Base-by-base conservation (phyloP, 2,113 vertebrate species). In the Aplodontia rufa region DNA sequence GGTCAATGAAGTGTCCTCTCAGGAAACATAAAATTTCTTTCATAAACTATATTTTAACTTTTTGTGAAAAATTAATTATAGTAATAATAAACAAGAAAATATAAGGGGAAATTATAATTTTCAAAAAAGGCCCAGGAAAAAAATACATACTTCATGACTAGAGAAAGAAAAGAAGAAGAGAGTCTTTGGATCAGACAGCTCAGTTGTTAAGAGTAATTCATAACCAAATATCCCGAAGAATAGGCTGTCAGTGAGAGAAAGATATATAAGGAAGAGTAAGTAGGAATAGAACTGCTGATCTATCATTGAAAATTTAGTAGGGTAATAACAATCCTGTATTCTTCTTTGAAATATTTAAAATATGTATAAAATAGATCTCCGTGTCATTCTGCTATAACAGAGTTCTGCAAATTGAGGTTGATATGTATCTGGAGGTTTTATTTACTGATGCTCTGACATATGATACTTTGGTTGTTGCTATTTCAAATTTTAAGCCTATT, bases 151-250 rank as follows among this genome's bases (percentile, higher is more conserved):
- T 96, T 98, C 94, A 79, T 96, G 83, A 96, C 83, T 51, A 94
- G 28, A 66, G 87, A 98, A 95, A 37, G 90, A 91, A 98, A 83
- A 62, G 96, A 91, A 97, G 96, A 97, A 96, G 88, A 98, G 88
- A 35, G 69, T 88, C 75, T 98, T 97, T 93, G 75, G 76, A 97
- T 97, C 87, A 94, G 81, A 79, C 68, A 96, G 89, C 91, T 98
- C 83, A 88, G 58, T 97, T 95, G 89, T 96, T 96, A 97, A 88
- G 95, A 96, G 95, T 97, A 98, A 98, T 97, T 98, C 94, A 98
- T 95, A 97, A 97, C 78, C 89, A 97, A 47, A 79, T 80, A 66
- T 96, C 97, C 78, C 97, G 97, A 97, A 98, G 95, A 97, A 82
- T 94, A 93, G 85, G 79, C 91, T 98, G 96, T 97, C 98, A 97